Conservation (phyloP, 2,888 invertebrate genomes). For the Xestobium rufovillosum region DNA sequence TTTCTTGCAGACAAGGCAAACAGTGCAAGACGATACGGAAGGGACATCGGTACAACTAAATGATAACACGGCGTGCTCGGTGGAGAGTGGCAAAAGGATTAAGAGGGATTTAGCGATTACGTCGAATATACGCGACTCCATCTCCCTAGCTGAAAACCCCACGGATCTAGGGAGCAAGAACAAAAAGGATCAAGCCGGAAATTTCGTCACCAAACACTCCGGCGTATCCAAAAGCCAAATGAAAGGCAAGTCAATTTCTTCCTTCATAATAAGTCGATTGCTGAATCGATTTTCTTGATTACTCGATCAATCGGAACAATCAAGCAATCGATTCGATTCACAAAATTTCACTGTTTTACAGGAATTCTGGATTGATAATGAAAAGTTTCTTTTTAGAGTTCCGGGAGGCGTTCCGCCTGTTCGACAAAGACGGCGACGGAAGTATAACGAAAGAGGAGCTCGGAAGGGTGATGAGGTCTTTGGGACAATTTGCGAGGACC, state of each 20-base stretch:
- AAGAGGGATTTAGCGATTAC: no score
- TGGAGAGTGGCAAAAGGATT: no score
- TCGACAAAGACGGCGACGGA: slow-evolving; percentile 83
- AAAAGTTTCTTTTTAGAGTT: slow-evolving; percentile 55
- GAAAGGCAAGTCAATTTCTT: slow-evolving; percentile 54
- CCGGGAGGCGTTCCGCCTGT: slow-evolving; percentile 77
- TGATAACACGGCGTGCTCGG: slow-evolving; percentile 8
- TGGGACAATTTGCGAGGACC: slow-evolving; percentile 80
- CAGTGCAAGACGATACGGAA: slow-evolving; percentile 27
- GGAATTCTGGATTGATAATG: slow-evolving; percentile 1
- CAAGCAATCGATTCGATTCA: no score
- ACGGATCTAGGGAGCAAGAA: background rate
- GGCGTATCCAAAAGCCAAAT: slow-evolving; percentile 64
- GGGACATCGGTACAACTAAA: slow-evolving; percentile 19
- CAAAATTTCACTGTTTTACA: no score
- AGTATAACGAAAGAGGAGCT: slow-evolving; percentile 82
- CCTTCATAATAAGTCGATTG: background rate
- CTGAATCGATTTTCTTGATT: no score
- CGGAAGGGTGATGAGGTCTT: slow-evolving; percentile 76
- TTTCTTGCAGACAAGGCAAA: slow-evolving; percentile 35
- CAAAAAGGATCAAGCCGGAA: slow-evolving; percentile 15
- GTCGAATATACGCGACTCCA: background rate
- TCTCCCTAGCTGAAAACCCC: background rate
- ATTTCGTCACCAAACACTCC: slow-evolving; percentile 36
- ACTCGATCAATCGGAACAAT: no score